Evolutionary conservation across 2,113 vertebrate genomes (phyloP).

Genomic region (Chionomys nivalis): DNA sequence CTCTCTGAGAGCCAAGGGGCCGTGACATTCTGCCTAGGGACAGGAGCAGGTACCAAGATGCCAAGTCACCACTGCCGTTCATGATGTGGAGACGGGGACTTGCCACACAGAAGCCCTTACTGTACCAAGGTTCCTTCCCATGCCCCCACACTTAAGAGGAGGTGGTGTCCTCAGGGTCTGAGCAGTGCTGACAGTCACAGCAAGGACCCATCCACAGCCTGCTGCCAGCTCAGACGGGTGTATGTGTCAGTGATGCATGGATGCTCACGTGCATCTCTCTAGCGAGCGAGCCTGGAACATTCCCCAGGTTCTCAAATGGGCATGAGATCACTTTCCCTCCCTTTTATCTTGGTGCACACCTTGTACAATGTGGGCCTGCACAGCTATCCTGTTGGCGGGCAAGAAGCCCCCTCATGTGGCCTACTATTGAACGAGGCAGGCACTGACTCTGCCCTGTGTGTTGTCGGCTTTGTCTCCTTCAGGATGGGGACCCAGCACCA

Average conservation of each 20-base stretch:
- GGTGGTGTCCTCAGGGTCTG: fast-evolving
- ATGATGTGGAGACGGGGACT: fast-evolving
- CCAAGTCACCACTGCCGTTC: fast-evolving
- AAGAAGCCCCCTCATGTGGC: background rate
- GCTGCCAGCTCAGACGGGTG: background rate
- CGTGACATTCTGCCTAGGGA: background rate
- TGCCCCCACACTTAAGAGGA: background rate
- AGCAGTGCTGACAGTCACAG: fast-evolving
- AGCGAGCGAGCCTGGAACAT: too few relatives aligned
- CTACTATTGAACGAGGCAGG: background rate
- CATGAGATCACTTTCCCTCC: background rate
- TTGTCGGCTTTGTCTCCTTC: too few relatives aligned
- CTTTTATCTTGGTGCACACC: background rate
- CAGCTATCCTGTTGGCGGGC: background rate
- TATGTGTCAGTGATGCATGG: background rate
- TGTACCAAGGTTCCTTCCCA: background rate
- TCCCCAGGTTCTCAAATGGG: background rate
- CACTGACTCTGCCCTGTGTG: background rate
- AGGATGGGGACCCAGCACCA: background rate
- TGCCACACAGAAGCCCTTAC: fast-evolving
- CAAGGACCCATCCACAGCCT: fast-evolving
- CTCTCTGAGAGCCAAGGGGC: fast-evolving
- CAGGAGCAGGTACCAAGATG: constrained; percentile 52
- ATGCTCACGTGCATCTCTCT: background rate
- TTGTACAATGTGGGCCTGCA: background rate